Base-by-base conservation (phyloP, 1,140 invertebrate genomes). In the Drosophila orosa region DNA sequence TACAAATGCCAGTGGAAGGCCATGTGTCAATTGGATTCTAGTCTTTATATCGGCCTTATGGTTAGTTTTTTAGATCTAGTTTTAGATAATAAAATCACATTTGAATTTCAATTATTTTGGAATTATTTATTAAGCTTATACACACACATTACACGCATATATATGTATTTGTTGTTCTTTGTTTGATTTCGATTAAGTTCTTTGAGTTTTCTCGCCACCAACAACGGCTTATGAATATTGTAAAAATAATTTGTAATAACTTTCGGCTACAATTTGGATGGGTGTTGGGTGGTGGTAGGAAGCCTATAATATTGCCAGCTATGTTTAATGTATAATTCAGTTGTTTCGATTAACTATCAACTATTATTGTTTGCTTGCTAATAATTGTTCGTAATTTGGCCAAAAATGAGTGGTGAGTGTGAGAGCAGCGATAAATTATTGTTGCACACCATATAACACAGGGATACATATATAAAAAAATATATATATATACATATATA, bases 61-160 rank as follows among this genome's bases (percentile, higher is more conserved):
- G 12, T 4, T 1, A 0, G 5, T 19, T 52, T 52, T 22, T 31
- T 13, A 7, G 22, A 0, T 9, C 25, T 25, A n/a, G 15, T 15
- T 25, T 25, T 29, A 5, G 24, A 12, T 17, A 25, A 19, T 33
- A 24, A 48, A 25, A 22, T 3, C 9, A 22, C 31, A 9, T 29
- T 29, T 24, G 2, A n/a, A 24, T 63, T 68, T 68, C 40, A 69
- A 71, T 48, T 71, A 58, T 15, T 33, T 71, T 71, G 33, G 40
- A 71, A 63, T 78, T 69, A 45, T 77, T 81, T 81, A 74, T 81
- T 83, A 62, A 74, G 79, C 57, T 77, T 82, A 55, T 73, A 78
- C 79, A 78, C 48, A 52, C 68, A 78, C 62, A 78, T 45, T 76
- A 61, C 73, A 76, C 78, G 76, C 75, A 84, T 40, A 77, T 57